Evolutionary conservation across 2,797 vertebrate species (phyloP).

Genomic region (Silurus aristotelis): DNA sequence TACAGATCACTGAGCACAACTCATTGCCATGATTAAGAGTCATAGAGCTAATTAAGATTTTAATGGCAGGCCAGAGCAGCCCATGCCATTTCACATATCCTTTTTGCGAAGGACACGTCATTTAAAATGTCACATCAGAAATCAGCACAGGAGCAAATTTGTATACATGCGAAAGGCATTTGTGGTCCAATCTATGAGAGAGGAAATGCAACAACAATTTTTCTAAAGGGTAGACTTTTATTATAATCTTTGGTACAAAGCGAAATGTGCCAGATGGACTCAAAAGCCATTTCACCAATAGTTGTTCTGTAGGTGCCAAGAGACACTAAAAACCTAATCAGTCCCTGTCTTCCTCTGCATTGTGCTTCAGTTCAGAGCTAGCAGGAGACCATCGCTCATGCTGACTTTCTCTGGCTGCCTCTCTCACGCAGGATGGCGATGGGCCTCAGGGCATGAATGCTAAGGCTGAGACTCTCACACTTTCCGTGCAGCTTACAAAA

Average conservation of each 20-base stretch:
- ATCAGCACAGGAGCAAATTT: neutral
- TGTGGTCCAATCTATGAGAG: neutral
- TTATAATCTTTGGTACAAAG: slow-evolving; percentile 13
- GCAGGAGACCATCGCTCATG: slow-evolving; percentile 67
- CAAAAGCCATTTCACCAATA: slow-evolving; percentile 43
- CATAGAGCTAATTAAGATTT: slow-evolving; percentile 60
- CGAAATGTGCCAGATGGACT: slow-evolving; percentile 37
- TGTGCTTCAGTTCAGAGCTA: slow-evolving; percentile 52
- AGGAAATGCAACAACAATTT: neutral
- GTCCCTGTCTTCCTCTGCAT: slow-evolving; percentile 60
- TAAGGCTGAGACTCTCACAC: slow-evolving; percentile 30
- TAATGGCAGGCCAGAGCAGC: slow-evolving; percentile 63
- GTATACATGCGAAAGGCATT: neutral
- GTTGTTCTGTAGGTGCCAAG: slow-evolving; percentile 58
- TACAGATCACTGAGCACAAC: slow-evolving; percentile 58
- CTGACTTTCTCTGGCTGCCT: slow-evolving; percentile 55
- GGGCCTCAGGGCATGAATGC: slow-evolving; percentile 41
- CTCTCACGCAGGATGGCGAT: slow-evolving; percentile 52
- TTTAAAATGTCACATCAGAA: slow-evolving; percentile 56
- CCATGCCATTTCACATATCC: slow-evolving; percentile 43
- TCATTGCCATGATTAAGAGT: slow-evolving; percentile 58
- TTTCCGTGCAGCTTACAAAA: slow-evolving; percentile 22
- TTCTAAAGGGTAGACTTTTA: neutral
- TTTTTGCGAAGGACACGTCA: slow-evolving; percentile 56
- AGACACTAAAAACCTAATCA: slow-evolving; percentile 64